Evolutionary conservation across 2,113 vertebrate species (phyloP).

Genomic region (Chunga burmeisteri): DNA sequence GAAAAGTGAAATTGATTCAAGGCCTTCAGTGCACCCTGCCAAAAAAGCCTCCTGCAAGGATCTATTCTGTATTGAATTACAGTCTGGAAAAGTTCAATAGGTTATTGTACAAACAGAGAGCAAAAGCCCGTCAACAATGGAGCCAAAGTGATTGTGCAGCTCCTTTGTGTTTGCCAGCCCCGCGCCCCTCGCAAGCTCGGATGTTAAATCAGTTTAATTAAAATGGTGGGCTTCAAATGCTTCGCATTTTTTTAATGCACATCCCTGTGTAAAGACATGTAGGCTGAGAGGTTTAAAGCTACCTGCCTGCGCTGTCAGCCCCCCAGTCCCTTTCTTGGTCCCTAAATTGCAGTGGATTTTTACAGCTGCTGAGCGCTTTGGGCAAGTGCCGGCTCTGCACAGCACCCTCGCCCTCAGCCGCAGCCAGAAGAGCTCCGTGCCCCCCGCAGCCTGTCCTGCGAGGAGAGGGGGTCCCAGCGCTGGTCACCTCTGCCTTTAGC

Average conservation of each 20-base stretch:
- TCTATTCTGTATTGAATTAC: slow-evolving; percentile 72
- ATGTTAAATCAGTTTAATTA: slow-evolving; percentile 68
- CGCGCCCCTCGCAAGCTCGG: slow-evolving; percentile 10
- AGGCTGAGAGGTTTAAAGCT: neutral
- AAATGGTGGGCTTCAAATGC: slow-evolving; percentile 56
- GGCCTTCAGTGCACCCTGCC: slow-evolving; percentile 65
- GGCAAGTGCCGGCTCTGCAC: neutral
- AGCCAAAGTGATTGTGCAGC: slow-evolving; percentile 53
- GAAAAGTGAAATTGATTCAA: slow-evolving; percentile 72
- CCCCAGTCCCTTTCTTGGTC: neutral
- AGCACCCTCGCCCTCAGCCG: neutral
- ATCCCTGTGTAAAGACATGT: neutral
- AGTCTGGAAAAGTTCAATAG: slow-evolving; percentile 71
- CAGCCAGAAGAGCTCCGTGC: neutral
- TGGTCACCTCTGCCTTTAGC: neutral
- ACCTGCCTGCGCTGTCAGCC: neutral
- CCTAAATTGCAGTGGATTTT: neutral
- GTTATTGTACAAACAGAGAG: slow-evolving; percentile 73
- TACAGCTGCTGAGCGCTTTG: neutral
- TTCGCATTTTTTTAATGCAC: neutral
- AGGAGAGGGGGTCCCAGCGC: neutral
- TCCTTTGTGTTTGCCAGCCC: slow-evolving; percentile 57
- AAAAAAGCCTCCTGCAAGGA: slow-evolving; percentile 70
- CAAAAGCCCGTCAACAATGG: slow-evolving; percentile 64
- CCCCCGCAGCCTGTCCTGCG: neutral